A percentile compares a stretch with the other conserved stretches of the same genome.
Conservation (phyloP, 2,888 invertebrate species). For the Periphyllus acericola region DNA sequence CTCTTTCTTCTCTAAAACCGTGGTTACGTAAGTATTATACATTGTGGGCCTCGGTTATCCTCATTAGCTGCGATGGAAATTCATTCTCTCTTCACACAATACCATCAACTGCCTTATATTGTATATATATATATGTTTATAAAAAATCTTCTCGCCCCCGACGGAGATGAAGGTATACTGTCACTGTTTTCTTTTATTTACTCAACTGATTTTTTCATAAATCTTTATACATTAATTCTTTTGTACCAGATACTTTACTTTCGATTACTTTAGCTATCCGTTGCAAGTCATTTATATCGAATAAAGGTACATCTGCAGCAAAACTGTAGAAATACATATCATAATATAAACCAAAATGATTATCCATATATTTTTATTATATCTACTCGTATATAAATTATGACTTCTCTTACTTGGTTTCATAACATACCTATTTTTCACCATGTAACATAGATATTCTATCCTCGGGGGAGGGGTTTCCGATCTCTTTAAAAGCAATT, state of each 20-base stretch:
- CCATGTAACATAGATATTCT: no score
- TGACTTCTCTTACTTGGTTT: no score
- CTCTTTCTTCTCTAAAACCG: neutral
- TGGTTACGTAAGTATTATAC: neutral
- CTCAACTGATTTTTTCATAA: neutral
- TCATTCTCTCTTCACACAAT: constrained; percentile 6
- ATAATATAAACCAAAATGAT: no score
- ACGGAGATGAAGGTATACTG: neutral
- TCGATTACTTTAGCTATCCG: neutral
- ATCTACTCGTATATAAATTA: no score
- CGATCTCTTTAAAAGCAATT: no score
- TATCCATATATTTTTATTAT: no score
- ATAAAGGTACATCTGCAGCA: no score
- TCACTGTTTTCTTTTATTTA: neutral
- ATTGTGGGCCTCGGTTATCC: constrained; percentile 1
- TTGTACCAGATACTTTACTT: neutral
- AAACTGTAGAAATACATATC: no score
- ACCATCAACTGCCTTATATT: neutral
- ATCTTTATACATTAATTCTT: neutral
- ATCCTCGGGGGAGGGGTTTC: no score
- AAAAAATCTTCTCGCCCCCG: neutral
- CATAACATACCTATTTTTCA: no score
- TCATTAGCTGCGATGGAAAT: constrained; percentile 21
- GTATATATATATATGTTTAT: neutral
- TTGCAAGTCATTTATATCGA: neutral